Evolutionary conservation across 2,888 invertebrate genomes (phyloP).

Genomic region (Microctonus hyperodae): DNA sequence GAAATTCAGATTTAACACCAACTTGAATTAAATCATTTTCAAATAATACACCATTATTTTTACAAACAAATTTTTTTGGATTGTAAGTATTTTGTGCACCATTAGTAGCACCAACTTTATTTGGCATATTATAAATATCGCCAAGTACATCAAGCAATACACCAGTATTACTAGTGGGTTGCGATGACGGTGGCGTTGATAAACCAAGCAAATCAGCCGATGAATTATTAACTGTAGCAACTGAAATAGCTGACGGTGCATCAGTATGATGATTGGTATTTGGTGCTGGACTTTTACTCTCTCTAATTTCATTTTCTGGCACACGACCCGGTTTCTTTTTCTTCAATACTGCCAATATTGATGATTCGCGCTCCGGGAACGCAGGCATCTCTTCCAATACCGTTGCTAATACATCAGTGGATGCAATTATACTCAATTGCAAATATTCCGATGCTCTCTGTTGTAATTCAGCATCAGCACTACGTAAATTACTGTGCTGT

Average conservation of each 20-base stretch:
- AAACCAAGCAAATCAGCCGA: constrained; percentile 88
- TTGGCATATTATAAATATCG: constrained; percentile 79
- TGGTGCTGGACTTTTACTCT: constrained; percentile 79
- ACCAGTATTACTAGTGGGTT: constrained; percentile 76
- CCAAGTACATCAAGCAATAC: constrained; percentile 90
- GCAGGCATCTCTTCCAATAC: constrained; percentile 99
- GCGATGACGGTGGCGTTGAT: constrained; percentile 83
- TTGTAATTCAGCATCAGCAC: constrained; percentile 98
- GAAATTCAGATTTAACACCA: constrained; percentile 96
- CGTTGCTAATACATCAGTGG: constrained; percentile 96
- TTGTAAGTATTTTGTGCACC: constrained; percentile 78
- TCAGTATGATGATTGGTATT: constrained; percentile 65
- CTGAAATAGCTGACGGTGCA: constrained; percentile 49
- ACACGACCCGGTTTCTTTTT: constrained; percentile 97
- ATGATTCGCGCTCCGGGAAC: constrained; percentile 98
- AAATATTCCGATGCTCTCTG: constrained; percentile 98
- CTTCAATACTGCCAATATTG: constrained; percentile 95
- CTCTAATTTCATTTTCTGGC: constrained; percentile 85
- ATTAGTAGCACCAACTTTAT: constrained; percentile 67
- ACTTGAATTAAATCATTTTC: constrained; percentile 98
- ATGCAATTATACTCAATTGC: constrained; percentile 93
- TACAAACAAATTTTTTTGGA: constrained; percentile 92
- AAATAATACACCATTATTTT: constrained; percentile 97
- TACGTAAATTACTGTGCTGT: constrained; percentile 94
- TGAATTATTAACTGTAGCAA: constrained; percentile 64